Percentiles rank a stretch among this genome's conserved stretches.
Evolutionary conservation across 2,888 invertebrate genomes (phyloP).

Genomic region (Rosalia funebris): DNA sequence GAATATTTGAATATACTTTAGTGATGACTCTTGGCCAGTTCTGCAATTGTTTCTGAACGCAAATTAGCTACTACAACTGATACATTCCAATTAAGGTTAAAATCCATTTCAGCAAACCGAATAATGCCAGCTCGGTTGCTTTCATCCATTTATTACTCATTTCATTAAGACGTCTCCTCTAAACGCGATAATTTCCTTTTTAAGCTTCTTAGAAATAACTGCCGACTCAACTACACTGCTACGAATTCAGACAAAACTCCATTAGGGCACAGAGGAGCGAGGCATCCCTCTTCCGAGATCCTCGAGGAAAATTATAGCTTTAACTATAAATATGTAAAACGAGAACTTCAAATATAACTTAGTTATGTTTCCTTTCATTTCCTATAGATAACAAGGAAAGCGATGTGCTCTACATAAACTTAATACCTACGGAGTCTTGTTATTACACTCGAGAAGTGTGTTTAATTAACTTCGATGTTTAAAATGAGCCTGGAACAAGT

Average conservation of each 20-base stretch:
- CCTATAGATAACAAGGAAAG: constrained; percentile 8
- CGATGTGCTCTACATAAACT: constrained; percentile 12
- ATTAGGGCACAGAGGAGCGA: constrained; percentile 2
- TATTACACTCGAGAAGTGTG: constrained; percentile 4
- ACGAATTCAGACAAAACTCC: background rate
- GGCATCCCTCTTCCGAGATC: background rate
- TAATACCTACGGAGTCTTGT: constrained; percentile 11
- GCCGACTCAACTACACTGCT: background rate
- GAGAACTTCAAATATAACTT: constrained; percentile 11
- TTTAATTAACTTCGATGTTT: constrained; percentile 9
- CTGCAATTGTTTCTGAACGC: no score
- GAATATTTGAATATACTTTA: no score
- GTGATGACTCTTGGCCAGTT: no score
- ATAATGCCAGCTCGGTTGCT: no score
- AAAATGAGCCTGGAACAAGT: no score
- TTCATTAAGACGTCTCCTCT: background rate
- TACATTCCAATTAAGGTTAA: no score
- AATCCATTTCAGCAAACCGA: no score
- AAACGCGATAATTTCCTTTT: background rate
- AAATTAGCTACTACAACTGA: no score
- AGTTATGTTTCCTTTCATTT: constrained; percentile 23
- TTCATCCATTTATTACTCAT: background rate
- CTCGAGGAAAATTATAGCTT: constrained; percentile 7
- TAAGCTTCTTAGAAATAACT: constrained; percentile 1
- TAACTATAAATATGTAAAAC: constrained; percentile 19